phyloP scores from a whole-genome alignment of 2,113 vertebrate genomes.

The Dinomys branickii region DNA sequence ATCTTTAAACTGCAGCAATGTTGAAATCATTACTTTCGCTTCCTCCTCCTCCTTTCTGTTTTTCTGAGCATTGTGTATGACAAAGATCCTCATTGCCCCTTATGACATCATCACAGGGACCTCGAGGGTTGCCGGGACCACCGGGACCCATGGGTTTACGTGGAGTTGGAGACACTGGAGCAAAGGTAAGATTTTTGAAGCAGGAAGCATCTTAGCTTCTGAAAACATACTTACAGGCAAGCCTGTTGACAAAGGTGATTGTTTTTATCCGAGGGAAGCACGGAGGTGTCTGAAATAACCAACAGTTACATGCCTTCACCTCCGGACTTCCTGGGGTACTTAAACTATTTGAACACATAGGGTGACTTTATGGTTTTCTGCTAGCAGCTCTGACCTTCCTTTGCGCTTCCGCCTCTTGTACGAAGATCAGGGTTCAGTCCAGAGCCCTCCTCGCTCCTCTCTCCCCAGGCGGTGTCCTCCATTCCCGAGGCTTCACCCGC shows the following conservation, averaged over 20 bases:
- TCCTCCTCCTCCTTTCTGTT: not conserved
- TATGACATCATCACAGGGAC: conserved; percentile 84
- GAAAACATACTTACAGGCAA: not conserved
- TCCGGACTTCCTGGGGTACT: not conserved
- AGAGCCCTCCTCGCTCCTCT: not conserved
- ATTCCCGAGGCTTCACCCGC: not conserved
- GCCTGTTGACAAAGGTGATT: not conserved
- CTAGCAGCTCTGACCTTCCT: not conserved
- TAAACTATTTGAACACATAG: not conserved
- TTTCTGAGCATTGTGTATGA: not conserved
- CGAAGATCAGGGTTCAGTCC: not conserved
- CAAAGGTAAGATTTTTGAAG: conserved; percentile 86
- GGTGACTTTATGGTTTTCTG: not conserved
- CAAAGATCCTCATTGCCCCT: not conserved
- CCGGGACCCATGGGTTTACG: conserved; percentile 89
- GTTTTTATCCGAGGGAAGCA: not conserved
- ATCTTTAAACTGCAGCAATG: not conserved
- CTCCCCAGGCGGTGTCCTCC: not conserved
- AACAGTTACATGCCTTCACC: not conserved
- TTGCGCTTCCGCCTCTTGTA: not conserved
- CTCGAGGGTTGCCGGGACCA: conserved; percentile 87
- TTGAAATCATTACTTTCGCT: not conserved
- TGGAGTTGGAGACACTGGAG: conserved; percentile 89
- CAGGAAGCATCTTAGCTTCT: not conserved
- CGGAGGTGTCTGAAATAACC: not conserved